Base-by-base conservation (phyloP, 2,888 invertebrate genomes). In the Cartodere bifasciata region DNA sequence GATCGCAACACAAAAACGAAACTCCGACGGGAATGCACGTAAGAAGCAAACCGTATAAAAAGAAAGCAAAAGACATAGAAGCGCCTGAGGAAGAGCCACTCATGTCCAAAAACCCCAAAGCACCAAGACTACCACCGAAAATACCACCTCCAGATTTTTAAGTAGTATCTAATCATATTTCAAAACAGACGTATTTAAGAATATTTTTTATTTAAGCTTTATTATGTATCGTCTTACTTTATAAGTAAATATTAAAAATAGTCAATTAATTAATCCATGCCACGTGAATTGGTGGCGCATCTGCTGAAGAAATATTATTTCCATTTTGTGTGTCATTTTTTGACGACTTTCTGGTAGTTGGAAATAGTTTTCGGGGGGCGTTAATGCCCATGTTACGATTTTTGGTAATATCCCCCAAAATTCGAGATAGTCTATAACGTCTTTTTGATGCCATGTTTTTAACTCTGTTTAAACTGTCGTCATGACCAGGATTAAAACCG, bases 401-500 rank as follows among this genome's bases (percentile, higher is more conserved):
- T 37, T 42, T 52, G 2, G 58, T 56, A 7, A 61, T 43, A 22
- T 52, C 47, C 27, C 40, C 43, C 14, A 58, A 28, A 28, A 60
- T 52, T 37, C 42, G 51, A 3, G 59, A 58, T 22, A 58, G 39
- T 31, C 45, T 51, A 29, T 54, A 49, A 24, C 46, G 44, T 34
- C 40, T 50, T 36, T 44, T 52, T 2, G 38, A 39, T 7, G 47
- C 47, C 36, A 56, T 36, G 26, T 39, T 44, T 36, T 53, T 54
- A 6, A 72, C 52, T 24, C 62, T 60, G 23, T 65, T 60, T 3
- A 72, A 50, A 7, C 69, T 59, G 11, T 64, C 49, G 12, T 58
- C 62, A 46, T 75, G 72, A 27, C 79, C 82, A 0, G 81, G 79
- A 60, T 84, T 84, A 32, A 72, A 55, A 2, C 83, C 82, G 1